Evolutionary conservation across 2,888 invertebrate species (phyloP), one percentile per base, ranked within the genome.

Genomic region (Cremastinae sp.): DNA sequence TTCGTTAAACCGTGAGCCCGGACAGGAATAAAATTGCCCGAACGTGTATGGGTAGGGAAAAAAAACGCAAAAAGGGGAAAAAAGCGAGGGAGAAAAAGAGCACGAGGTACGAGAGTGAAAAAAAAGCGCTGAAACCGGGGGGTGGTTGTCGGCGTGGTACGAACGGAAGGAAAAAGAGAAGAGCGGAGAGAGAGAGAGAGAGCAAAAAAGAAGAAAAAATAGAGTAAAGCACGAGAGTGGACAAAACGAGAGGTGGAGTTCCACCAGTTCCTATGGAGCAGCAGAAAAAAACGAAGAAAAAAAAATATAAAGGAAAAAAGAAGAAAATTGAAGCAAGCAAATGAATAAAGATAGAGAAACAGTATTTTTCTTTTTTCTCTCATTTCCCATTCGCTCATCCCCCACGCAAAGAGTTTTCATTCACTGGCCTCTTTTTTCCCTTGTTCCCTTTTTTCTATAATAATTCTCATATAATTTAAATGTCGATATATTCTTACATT

Each of bases 11-110:
- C 75, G 79, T 80, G 79, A 79, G 78, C 79, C 73, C 73, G 77
- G 78, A 78, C 79, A 69, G 89, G 83, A 80, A 89, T 87, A 83
- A 82, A 87, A 89, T 89, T 88, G 87, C 85, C 89, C 83, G 69
- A 73, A 59, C 64, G 69, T 68, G 66, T 71, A 64, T 61, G 73
- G 73, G 72, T 66, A 74, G 61, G 75, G 73, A 78, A 78, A 80
- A 66, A 78, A 72, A 76, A 70, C 78, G 61, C 64, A 43, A 28
- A 73, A 68, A 72, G 59, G 28, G 28, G 20, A 51, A 20, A 20
- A 9, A 22, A 20, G 3, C 10, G 20, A 51, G n/a, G 20, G 18
- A 4, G 49, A 51, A 3, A 22, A 10, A 22, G 20, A 51, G 20
- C 8, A 1, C 51, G 20, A 51, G 20, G 51, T n/a, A 53, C 41